Evolutionary conservation across 2,888 invertebrate species (phyloP).

Genomic region (Leptinotarsa rubiginosa): DNA sequence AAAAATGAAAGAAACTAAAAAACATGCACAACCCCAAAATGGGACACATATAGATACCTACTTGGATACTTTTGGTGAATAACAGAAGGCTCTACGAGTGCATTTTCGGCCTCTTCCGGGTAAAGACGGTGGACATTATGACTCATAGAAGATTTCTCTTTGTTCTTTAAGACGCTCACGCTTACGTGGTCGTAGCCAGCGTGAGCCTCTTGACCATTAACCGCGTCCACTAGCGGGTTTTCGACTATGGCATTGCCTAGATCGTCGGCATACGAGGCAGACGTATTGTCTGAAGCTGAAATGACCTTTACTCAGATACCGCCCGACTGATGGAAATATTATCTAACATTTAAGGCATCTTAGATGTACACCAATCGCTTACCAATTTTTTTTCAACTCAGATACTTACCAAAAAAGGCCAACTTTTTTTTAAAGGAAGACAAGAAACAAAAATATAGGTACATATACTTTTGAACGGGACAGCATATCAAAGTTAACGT

Average conservation of each 20-base stretch:
- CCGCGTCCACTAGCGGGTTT: conserved; percentile 72
- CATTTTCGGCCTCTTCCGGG: conserved; percentile 60
- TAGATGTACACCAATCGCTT: conserved; percentile 40
- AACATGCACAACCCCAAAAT: conserved; percentile 30
- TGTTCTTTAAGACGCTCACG: conserved; percentile 65
- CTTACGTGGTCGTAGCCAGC: conserved; percentile 67
- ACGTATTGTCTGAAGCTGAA: conserved; percentile 71
- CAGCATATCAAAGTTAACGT: too few relatives aligned
- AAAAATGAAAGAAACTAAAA: background rate
- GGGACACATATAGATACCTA: conserved; percentile 56
- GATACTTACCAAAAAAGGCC: background rate
- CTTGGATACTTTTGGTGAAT: conserved; percentile 64
- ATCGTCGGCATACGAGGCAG: conserved; percentile 70
- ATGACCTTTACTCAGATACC: conserved; percentile 73
- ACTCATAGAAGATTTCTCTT: conserved; percentile 54
- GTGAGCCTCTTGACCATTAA: conserved; percentile 68
- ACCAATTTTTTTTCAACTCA: background rate
- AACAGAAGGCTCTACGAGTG: conserved; percentile 50
- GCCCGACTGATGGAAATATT: conserved; percentile 47
- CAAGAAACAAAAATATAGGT: too few relatives aligned
- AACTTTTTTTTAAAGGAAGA: background rate
- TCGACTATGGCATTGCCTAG: conserved; percentile 65
- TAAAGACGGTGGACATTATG: conserved; percentile 55
- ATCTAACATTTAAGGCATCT: conserved; percentile 36
- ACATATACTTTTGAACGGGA: too few relatives aligned